A percentile compares a stretch with the other conserved stretches of the same genome.
Conservation (phyloP, 2,113 vertebrate genomes). For the Dipodomys stephensi region DNA sequence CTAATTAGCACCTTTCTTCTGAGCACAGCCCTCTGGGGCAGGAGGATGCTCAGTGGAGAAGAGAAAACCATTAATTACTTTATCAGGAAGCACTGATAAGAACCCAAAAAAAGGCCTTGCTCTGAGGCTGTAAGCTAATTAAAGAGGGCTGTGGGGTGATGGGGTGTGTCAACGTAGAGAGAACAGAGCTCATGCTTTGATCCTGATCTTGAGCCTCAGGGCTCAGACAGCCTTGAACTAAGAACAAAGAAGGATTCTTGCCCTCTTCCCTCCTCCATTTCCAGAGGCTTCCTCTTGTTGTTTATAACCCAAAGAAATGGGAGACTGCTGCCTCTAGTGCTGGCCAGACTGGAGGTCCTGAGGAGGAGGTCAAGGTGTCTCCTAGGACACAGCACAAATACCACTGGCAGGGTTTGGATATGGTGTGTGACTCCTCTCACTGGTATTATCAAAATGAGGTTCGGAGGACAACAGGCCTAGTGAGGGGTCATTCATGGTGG, state of each 20-base stretch:
- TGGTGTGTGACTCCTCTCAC: not conserved
- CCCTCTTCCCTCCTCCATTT: too few relatives aligned
- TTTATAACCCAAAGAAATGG: not conserved
- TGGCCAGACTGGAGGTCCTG: not conserved
- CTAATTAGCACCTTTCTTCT: slow-evolving; percentile 86
- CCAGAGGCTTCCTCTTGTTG: not conserved
- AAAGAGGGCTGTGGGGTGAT: slow-evolving; percentile 60
- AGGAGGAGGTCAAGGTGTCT: not conserved
- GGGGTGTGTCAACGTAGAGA: not conserved
- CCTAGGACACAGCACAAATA: not conserved
- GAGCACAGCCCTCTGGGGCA: slow-evolving; percentile 78
- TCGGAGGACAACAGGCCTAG: not conserved
- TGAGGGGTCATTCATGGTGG: not conserved
- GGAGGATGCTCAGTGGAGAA: slow-evolving; percentile 75
- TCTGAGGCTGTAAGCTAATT: slow-evolving; percentile 77
- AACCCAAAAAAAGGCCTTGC: slow-evolving; percentile 65
- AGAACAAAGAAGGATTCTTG: not conserved
- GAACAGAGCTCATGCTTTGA: not conserved
- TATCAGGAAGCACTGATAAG: slow-evolving; percentile 80
- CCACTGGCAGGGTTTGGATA: too few relatives aligned
- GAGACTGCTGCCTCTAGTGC: not conserved
- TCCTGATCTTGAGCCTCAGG: not conserved
- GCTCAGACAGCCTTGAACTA: not conserved
- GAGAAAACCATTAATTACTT: slow-evolving; percentile 81
- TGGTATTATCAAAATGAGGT: not conserved